These are phyloP conservation scores for Oryzias woworae DNA, from an alignment of 2,113 vertebrate genomes.

Conservation along the genomic window DNA sequence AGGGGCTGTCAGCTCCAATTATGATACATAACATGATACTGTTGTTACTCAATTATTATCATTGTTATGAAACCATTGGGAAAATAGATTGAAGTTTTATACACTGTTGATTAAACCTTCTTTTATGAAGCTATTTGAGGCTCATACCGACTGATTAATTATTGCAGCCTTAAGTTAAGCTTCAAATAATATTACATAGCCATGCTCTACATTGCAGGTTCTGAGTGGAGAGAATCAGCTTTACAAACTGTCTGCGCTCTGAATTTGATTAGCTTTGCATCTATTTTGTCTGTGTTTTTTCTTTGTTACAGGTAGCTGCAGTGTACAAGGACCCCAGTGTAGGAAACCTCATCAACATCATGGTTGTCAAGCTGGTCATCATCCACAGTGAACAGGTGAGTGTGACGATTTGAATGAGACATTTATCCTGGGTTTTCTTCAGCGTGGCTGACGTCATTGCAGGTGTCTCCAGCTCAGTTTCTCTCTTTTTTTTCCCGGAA, in stretches of 20 bases:
- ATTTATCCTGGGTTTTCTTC: conserved; percentile 20
- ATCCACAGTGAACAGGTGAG: conserved; percentile 94
- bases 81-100: conserved; percentile 49
- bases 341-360: conserved; percentile 95
- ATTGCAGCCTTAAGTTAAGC: conserved; percentile 27
- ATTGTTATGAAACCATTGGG: conserved; percentile 10
- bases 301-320: conserved; percentile 87
- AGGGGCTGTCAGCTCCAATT: conserved; percentile 11
- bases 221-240: not conserved
- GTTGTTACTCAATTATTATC: conserved; percentile 6
- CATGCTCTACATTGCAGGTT: not conserved
- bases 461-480: conserved; percentile 53
- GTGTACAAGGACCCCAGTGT: conserved; percentile 95
- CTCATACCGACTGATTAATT: conserved; percentile 30
- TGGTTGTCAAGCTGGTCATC: conserved; percentile 92
- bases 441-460: conserved; percentile 42
- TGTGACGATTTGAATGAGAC: conserved; percentile 24
- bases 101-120: conserved; percentile 52
- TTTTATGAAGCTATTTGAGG: conserved; percentile 26
- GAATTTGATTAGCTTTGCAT: conserved; percentile 62
- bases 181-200: not conserved
- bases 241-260: not conserved
- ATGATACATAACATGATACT: conserved; percentile 16
- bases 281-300: conserved; percentile 63
- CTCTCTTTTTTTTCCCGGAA: conserved; percentile 5